Evolutionary conservation across 2,797 vertebrate species (phyloP), one percentile per base, ranked within the genome.

Genomic region (Scolopax bukidnonensis): DNA sequence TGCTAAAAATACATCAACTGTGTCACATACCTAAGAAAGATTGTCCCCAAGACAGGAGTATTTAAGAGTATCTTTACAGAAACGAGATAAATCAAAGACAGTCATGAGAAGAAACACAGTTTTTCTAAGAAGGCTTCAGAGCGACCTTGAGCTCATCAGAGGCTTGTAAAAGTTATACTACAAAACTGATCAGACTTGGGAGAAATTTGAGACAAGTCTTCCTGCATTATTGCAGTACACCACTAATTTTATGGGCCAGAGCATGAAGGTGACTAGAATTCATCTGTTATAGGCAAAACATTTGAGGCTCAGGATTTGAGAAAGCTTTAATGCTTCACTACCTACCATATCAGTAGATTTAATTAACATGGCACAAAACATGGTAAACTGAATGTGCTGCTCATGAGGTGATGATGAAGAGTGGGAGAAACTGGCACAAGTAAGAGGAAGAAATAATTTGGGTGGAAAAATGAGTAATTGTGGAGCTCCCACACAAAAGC

Each of bases 311-410:
- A 9, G 59, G 21, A 86, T 56, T 40, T 71, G n/a, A 76, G 73
- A 76, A 63, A 69, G 38, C 50, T 86, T 84, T 69, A 81, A 79
- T 43, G 19, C 36, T 82, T 79, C 68, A 38, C 61, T 64, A 36
- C 23, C 51, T 86, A 83, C 33, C 59, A 76, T 41, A 89, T 73
- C 12, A 7, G 36, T 41, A 65, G 65, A 93, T 86, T 93, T 65
- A 91, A 95, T 91, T 93, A 94, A n/a, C 50, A 9, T 8, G 43
- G 69, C 87, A 91, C 69, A 78, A 91, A 95, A 90, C 63, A 59
- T 0, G 17, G 65, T 41, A 94, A 89, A 88, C 59, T 51, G 53
- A 86, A 85, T 20, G 57, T 68, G 41, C 36, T 91, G 85, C 86
- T 94, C 63, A 38, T 0, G 5, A 91, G 57, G 50, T 81, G 80